Conservation (phyloP, 2,888 invertebrate genomes). For the Phyto melanocephala region DNA sequence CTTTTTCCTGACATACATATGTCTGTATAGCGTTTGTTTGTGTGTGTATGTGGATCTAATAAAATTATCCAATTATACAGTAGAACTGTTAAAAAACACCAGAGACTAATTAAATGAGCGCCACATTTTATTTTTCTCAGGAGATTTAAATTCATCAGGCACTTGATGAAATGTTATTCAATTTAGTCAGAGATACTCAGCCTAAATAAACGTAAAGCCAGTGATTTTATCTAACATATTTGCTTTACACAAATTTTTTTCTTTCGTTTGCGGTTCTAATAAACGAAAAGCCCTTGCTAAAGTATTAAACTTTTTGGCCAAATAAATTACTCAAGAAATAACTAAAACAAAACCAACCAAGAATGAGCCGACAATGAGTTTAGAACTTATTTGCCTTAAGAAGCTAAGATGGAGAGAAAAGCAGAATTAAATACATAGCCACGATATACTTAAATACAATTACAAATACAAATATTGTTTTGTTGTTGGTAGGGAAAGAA, state of each 20-base stretch:
- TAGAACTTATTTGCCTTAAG: conserved; percentile 17
- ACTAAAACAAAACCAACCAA: neutral
- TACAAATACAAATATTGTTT: no score
- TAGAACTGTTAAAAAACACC: conserved; percentile 19
- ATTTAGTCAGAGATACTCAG: conserved; percentile 14
- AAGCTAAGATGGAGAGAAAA: neutral
- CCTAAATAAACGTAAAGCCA: conserved; percentile 23
- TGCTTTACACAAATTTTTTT: neutral
- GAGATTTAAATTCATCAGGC: conserved; percentile 44
- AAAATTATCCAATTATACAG: conserved; percentile 5
- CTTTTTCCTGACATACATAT: no score
- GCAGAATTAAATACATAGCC: neutral
- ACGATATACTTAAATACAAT: neutral
- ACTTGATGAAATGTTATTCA: conserved; percentile 26
- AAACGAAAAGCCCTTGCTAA: neutral
- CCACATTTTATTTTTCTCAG: conserved; percentile 35
- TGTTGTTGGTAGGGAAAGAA: neutral
- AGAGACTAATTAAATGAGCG: conserved; percentile 57
- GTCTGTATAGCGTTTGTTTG: no score
- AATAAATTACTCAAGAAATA: conserved; percentile 38
- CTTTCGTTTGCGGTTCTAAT: neutral
- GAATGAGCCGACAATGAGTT: conserved; percentile 37
- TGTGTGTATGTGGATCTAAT: no score
- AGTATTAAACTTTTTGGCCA: conserved; percentile 34
- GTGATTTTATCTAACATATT: neutral